Conservation (phyloP, 2,797 vertebrate genomes). For the Gallinago solitaria region DNA sequence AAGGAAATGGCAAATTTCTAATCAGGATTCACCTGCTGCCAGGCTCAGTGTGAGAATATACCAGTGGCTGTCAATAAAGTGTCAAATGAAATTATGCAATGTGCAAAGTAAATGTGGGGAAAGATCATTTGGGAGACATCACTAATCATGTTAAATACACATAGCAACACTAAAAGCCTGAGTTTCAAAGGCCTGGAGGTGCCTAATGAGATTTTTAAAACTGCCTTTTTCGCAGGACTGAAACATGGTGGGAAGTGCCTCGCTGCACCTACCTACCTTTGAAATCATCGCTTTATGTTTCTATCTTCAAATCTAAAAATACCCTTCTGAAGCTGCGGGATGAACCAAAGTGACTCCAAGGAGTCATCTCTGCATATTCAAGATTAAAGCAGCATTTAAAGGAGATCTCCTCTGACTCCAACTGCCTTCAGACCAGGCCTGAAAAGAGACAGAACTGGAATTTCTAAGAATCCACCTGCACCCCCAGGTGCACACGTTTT, state of each 20-base stretch:
- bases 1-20: background rate
- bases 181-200: background rate
- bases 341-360: background rate
- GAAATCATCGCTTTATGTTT: background rate
- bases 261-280: background rate
- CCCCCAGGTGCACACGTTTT: fast-evolving
- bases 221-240: background rate
- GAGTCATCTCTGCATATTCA: fast-evolving
- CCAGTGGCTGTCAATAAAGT: background rate
- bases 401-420: background rate
- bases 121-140: background rate
- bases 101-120: background rate
- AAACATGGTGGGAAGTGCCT: background rate
- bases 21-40: background rate
- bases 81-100: background rate
- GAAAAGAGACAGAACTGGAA: background rate
- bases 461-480: fast-evolving
- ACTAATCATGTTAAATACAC: background rate
- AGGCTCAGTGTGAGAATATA: background rate
- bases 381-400: background rate
- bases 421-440: background rate
- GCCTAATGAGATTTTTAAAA: background rate
- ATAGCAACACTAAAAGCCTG: background rate
- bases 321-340: background rate
- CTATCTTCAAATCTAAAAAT: background rate